These are phyloP conservation scores for Chaenogobius annularis DNA, from an alignment of 2,113 vertebrate genomes.

Conservation along the genomic window DNA sequence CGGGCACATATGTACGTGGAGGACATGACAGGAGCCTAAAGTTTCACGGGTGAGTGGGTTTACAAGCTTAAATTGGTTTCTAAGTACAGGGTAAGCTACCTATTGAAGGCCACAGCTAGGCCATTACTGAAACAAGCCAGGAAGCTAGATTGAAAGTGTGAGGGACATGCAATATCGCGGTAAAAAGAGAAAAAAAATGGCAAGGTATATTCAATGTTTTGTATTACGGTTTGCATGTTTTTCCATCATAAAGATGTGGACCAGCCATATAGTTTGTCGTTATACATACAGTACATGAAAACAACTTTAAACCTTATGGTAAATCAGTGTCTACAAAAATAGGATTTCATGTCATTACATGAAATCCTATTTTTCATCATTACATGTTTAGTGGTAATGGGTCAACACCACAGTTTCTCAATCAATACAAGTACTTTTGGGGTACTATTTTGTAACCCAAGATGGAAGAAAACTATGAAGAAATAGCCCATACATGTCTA, in stretches of 20 bases:
- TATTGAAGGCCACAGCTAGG: constrained; percentile 48
- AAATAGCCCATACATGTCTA: no score
- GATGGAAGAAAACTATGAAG: no score
- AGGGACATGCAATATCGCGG: background rate
- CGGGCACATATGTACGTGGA: constrained; percentile 14
- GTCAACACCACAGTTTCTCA: no score
- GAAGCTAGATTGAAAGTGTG: background rate
- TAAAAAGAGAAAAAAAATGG: background rate
- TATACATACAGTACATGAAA: no score
- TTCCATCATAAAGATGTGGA: no score
- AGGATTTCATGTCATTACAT: background rate
- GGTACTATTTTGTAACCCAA: no score
- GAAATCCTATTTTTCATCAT: no score
- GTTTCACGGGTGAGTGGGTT: constrained; percentile 54
- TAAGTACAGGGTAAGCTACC: constrained; percentile 60
- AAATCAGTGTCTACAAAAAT: no score
- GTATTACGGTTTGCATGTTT: background rate
- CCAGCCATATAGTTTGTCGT: background rate
- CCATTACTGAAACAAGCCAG: constrained; percentile 46
- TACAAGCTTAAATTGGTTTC: constrained; percentile 61
- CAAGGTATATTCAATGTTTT: background rate
- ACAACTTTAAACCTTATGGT: background rate
- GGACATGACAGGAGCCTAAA: constrained; percentile 19
- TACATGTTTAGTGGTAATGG: no score
- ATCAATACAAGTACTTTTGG: no score